Conservation (phyloP, 2,888 invertebrate species). For the Platyscelio sp. region DNA sequence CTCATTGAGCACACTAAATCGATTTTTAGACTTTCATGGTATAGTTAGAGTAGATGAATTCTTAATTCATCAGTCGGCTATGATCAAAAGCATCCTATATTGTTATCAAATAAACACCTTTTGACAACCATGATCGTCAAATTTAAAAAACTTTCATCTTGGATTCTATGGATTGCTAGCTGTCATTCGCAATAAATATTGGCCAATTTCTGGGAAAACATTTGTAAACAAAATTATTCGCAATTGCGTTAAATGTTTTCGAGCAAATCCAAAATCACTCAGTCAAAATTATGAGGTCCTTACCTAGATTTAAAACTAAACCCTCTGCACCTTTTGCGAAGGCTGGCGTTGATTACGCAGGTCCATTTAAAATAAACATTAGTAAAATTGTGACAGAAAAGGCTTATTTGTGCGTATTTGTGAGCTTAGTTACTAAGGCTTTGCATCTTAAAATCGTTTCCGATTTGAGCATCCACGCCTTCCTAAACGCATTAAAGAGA, state of each 20-base stretch:
- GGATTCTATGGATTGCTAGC: conserved; percentile 8
- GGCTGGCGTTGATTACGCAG: conserved; percentile 62
- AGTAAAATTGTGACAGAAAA: conserved; percentile 38
- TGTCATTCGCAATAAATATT: conserved; percentile 1
- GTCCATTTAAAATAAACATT: conserved; percentile 20
- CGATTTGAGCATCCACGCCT: conserved; percentile 66
- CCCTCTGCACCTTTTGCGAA: conserved; percentile 66
- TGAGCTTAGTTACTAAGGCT: conserved; percentile 71
- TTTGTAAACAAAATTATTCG: not conserved
- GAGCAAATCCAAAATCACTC: not conserved
- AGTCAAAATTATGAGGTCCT: not conserved
- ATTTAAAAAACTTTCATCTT: conserved; percentile 1
- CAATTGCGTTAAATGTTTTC: conserved; percentile 24
- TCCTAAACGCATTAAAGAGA: conserved; percentile 67
- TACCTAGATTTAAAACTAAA: conserved; percentile 2
- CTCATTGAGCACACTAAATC: not conserved
- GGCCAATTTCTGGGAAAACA: conserved; percentile 10
- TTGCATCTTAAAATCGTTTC: conserved; percentile 69
- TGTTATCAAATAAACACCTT: conserved; percentile 1
- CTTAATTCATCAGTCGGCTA: no score
- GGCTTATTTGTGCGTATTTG: conserved; percentile 69
- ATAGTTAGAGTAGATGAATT: conserved; percentile 14
- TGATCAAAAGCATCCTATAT: conserved; percentile 1
- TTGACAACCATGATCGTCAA: conserved; percentile 12
- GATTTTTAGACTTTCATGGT: conserved; percentile 23